Conservation (phyloP, 2,888 invertebrate genomes). For the Plebejus anna region DNA sequence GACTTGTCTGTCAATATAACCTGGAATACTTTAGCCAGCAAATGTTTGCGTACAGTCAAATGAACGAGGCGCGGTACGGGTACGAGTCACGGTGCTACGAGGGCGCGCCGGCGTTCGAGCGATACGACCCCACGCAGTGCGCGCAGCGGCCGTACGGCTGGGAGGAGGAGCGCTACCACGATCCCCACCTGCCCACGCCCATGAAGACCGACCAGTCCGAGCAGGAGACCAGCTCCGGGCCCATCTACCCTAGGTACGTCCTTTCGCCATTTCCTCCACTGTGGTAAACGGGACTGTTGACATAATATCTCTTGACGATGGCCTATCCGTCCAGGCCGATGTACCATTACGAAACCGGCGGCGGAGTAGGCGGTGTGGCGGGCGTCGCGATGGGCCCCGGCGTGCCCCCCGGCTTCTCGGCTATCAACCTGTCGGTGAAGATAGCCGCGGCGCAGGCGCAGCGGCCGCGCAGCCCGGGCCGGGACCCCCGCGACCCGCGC, state of each 20-base stretch:
- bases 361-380: constrained; percentile 79
- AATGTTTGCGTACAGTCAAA: constrained; percentile 59
- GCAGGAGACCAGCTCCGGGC: constrained; percentile 83
- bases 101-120: constrained; percentile 74
- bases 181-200: constrained; percentile 79
- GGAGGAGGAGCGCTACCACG: constrained; percentile 81
- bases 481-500: constrained; percentile 88
- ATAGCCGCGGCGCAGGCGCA: constrained; percentile 87
- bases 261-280: constrained; percentile 46
- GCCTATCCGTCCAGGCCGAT: constrained; percentile 82
- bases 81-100: constrained; percentile 76
- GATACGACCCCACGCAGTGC: constrained; percentile 75
- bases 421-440: constrained; percentile 91
- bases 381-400: constrained; percentile 83
- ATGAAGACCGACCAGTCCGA: constrained; percentile 86
- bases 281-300: constrained; percentile 69
- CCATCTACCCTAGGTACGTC: constrained; percentile 85
- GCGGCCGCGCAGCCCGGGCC: constrained; percentile 86
- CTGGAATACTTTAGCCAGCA: neutral
- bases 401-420: constrained; percentile 87
- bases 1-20: neutral
- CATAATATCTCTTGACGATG: constrained; percentile 25
- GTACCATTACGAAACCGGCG: constrained; percentile 87
- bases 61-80: constrained; percentile 81
- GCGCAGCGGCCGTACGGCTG: constrained; percentile 75